Evolutionary conservation across 2,113 vertebrate species (phyloP).

Genomic region (Mystacornis crossleyi): DNA sequence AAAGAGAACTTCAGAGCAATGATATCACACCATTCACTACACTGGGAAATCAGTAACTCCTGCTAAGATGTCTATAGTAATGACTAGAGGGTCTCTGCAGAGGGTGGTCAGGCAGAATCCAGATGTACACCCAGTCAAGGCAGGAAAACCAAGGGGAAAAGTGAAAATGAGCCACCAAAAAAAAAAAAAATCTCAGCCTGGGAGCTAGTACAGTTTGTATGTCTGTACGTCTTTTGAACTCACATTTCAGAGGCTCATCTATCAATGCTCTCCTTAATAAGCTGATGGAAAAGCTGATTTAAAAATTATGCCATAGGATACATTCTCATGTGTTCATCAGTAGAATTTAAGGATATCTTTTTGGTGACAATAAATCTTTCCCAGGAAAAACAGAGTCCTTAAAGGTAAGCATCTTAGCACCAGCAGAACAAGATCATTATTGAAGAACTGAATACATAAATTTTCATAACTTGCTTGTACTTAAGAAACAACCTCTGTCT

Average conservation of each 20-base stretch:
- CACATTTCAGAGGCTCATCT: not conserved
- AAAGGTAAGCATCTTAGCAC: not conserved
- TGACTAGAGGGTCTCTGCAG: not conserved
- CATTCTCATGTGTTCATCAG: fast-evolving
- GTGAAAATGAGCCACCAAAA: not conserved
- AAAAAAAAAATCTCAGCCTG: not conserved
- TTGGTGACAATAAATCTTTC: not conserved
- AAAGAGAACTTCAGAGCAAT: not conserved
- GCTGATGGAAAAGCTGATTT: not conserved
- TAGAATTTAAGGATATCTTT: not conserved
- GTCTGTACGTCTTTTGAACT: not conserved
- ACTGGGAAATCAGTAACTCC: not conserved
- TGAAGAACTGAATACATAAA: not conserved
- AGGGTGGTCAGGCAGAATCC: not conserved
- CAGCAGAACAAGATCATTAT: not conserved
- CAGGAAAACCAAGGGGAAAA: not conserved
- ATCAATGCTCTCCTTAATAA: not conserved
- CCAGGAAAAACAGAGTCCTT: not conserved
- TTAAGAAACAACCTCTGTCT: not conserved
- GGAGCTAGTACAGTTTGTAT: fast-evolving
- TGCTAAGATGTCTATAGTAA: not conserved
- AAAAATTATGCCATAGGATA: not conserved
- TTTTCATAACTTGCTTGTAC: not conserved
- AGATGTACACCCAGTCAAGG: not conserved
- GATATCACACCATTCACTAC: not conserved